Evolutionary conservation across 1,140 invertebrate species (phyloP), one percentile per base, ranked within the genome.

Genomic region (Meloidogyne hapla): DNA sequence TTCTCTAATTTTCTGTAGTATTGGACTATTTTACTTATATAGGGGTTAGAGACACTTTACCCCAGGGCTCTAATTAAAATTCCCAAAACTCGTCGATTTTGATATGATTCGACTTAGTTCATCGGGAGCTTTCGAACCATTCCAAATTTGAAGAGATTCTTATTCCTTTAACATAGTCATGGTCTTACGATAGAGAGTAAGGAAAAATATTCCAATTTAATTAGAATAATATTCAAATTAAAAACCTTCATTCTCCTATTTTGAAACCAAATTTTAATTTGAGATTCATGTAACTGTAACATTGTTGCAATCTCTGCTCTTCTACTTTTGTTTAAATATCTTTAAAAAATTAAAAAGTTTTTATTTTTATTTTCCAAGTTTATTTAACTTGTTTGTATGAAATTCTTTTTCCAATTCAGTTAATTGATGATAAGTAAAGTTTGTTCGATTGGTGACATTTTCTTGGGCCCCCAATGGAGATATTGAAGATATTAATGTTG

Each of bases 231-330:
- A 56, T 56, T 56, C 4, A 56, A 56, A n/a, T 45, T 15, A 45
- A 56, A 56, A 18, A 45, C 74, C 69, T 97, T 98, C 95, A 98
- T 98, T 75, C 95, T 91, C 56, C 96, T 91, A 89, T 98, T 98
- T 91, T 98, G 84, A 65, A 87, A 86, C 84, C 84, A 87, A 56
- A 85, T 87, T 73, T 85, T 85, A 25, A 90, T 90, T 89, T 96
- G 94, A 0, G 96, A 98, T 87, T 99, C 96, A 88, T 98, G 98
- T 5, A 99, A 91, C 86, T 95, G 93, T 21, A 99, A 89, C 1
- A 94, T 92, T 0, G 94, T 93, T 0, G 96, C 96, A 80, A 99
- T 99, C 89, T 99, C 96, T 83, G 98, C 97, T 79, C 96, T 90
- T 81, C 96, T 89, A 9, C 94, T 95, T 79, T 96, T 90, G 2